A percentile compares a stretch with the other conserved stretches of the same genome.
phyloP scores from a whole-genome alignment of 2,113 vertebrate species.

The Gracilinanus agilis region DNA sequence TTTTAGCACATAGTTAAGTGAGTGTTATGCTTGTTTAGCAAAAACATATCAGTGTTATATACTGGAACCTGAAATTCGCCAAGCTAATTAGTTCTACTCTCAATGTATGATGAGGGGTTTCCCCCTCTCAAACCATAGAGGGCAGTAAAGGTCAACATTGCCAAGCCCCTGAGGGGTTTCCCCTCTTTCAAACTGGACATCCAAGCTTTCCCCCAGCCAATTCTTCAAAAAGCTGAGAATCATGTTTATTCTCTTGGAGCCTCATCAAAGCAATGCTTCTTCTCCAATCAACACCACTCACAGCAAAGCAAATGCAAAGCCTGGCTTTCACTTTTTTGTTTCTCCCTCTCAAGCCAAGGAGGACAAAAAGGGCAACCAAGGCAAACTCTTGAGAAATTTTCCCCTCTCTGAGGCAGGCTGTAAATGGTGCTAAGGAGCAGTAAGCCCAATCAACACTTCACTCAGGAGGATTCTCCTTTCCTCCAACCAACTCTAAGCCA shows the following conservation, averaged over 20 bases:
- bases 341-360: neutral
- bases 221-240: neutral
- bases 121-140: neutral
- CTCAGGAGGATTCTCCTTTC: neutral
- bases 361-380: neutral
- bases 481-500: neutral
- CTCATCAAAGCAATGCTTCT: neutral
- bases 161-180: neutral
- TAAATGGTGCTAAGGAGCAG: neutral
- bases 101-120: neutral
- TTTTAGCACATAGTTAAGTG: neutral
- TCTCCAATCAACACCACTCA: neutral
- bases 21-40: neutral
- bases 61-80: neutral
- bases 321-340: neutral
- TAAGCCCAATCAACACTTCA: neutral
- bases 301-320: neutral
- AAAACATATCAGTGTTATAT: neutral
- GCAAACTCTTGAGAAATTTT: neutral
- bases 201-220: neutral
- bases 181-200: neutral
- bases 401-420: neutral
- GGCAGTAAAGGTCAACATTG: slow-evolving; percentile 3
- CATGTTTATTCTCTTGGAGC: neutral
- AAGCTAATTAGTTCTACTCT: neutral